A percentile compares a stretch with the other conserved stretches of the same genome.
Conservation (phyloP, 2,888 invertebrate species). For the Pterostichus madidus region DNA sequence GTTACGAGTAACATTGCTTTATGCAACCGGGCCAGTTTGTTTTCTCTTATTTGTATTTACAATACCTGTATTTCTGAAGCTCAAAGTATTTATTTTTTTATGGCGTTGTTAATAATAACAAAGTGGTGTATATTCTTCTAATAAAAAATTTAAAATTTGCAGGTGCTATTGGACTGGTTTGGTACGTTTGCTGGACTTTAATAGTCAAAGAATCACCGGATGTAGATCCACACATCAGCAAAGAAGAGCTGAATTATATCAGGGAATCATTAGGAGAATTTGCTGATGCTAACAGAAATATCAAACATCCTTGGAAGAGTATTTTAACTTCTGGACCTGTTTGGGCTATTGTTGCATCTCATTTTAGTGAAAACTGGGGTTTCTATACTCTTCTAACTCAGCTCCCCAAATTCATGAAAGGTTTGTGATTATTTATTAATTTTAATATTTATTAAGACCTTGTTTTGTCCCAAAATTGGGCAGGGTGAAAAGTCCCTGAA, state of each 20-base stretch:
- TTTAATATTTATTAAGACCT: background rate
- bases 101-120: background rate
- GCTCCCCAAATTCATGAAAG: conserved; percentile 90
- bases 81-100: too few species aligned
- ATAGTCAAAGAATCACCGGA: conserved; percentile 87
- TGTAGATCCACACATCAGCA: conserved; percentile 85
- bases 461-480: too few species aligned
- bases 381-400: conserved; percentile 92
- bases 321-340: conserved; percentile 88
- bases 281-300: conserved; percentile 76
- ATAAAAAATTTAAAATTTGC: conserved; percentile 58
- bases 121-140: background rate
- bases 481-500: too few species aligned
- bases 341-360: conserved; percentile 90
- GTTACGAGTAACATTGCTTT: too few species aligned
- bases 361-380: conserved; percentile 95
- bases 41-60: too few species aligned
- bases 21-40: too few species aligned
- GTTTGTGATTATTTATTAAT: conserved; percentile 75
- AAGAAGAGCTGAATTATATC: conserved; percentile 87
- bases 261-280: conserved; percentile 80
- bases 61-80: too few species aligned
- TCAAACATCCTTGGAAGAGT: conserved; percentile 87
- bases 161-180: conserved; percentile 84
- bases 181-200: conserved; percentile 86